Evolutionary conservation across 35 echinoderm and acorn worm genomes (phyloP).

Genomic region (Ophioderma brevispina): DNA sequence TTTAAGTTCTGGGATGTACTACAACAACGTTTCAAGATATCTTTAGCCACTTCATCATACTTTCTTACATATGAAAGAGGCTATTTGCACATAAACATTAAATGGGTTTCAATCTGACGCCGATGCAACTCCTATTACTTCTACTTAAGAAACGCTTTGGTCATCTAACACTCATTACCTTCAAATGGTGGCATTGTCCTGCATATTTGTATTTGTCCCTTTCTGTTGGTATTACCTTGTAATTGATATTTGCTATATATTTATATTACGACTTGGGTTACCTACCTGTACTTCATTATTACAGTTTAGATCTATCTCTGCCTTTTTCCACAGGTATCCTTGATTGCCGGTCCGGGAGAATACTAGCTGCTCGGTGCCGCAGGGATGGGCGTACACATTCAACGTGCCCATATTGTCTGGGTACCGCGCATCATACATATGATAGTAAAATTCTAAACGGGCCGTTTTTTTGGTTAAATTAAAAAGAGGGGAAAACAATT

Average conservation of each 20-base stretch:
- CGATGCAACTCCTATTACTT: too few species aligned
- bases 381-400: slow-evolving; percentile 16
- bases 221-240: neutral
- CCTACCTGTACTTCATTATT: neutral
- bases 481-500: neutral
- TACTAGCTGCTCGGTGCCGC: neutral
- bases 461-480: neutral
- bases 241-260: neutral
- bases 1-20: too few species aligned
- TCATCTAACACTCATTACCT: neutral
- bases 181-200: neutral
- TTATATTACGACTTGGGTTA: neutral
- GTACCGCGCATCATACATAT: slow-evolving; percentile 19
- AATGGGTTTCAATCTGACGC: too few species aligned
- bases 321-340: slow-evolving; percentile 1
- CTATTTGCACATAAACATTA: too few species aligned
- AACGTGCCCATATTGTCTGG: slow-evolving; percentile 26
- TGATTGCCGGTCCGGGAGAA: neutral
- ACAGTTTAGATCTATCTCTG: neutral
- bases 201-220: neutral
- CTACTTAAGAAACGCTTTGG: too few species aligned
- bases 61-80: too few species aligned
- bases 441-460: slow-evolving; percentile 43
- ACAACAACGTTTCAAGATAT: too few species aligned
- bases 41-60: too few species aligned